Percentiles rank a stretch among this genome's conserved stretches.
Conservation (phyloP, 2,113 vertebrate species). For the Leucosticte australis region DNA sequence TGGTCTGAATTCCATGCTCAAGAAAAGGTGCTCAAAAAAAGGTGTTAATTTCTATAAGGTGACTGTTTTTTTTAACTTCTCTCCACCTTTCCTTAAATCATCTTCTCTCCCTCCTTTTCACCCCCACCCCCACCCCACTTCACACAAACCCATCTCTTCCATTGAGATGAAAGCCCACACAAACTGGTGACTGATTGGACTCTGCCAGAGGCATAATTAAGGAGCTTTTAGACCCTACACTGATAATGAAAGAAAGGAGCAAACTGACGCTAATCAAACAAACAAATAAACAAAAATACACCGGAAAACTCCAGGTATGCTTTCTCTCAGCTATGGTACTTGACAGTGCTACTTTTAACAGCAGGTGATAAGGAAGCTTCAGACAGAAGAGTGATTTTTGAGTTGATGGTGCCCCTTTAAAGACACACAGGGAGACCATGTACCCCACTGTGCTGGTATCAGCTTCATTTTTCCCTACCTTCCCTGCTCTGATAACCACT, state of each 20-base stretch:
- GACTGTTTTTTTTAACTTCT: not conserved
- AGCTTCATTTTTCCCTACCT: not conserved
- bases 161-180: not conserved
- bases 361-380: conserved; percentile 17
- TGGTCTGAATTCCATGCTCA: not conserved
- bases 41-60: not conserved
- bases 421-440: not conserved
- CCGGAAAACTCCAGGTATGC: fast-evolving
- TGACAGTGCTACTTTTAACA: conserved; percentile 4
- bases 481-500: not conserved
- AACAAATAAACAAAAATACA: conserved; percentile 1
- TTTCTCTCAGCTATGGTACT: not conserved
- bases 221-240: not conserved
- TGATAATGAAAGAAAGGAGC: not conserved
- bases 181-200: not conserved
- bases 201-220: not conserved
- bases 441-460: not conserved
- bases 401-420: not conserved
- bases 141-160: not conserved
- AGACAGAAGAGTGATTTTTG: conserved; percentile 32
- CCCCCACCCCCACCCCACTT: not conserved
- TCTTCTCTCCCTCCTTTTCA: not conserved
- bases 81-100: not conserved
- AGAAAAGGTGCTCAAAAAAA: not conserved
- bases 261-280: not conserved